Conservation (phyloP, 2,113 vertebrate genomes). For the Tylochromis polylepis region DNA sequence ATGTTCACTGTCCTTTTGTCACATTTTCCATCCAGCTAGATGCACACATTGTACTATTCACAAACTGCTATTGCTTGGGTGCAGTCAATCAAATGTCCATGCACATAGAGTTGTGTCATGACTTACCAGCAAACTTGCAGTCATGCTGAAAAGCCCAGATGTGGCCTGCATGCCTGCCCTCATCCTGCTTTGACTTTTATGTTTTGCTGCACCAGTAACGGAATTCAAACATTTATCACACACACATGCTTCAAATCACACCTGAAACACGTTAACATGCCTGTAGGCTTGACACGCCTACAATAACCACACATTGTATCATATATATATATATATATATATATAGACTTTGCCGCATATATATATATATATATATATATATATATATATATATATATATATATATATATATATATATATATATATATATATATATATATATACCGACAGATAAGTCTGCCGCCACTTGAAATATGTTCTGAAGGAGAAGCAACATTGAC, state of each 20-base stretch:
- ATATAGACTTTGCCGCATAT: too few species aligned
- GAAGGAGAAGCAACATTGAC: slow-evolving; percentile 20
- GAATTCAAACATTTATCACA: slow-evolving; percentile 38
- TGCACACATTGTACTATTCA: background rate
- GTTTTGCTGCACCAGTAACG: slow-evolving; percentile 21
- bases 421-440: background rate
- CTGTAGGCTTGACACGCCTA: slow-evolving; percentile 23
- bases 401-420: too few species aligned
- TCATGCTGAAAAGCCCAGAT: slow-evolving; percentile 25
- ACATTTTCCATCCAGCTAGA: background rate
- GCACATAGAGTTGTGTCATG: background rate
- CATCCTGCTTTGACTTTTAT: slow-evolving; percentile 16
- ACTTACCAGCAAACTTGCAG: slow-evolving; percentile 22
- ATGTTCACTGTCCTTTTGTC: background rate
- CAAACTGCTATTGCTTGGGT: slow-evolving; percentile 9
- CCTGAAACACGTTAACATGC: slow-evolving; percentile 5
- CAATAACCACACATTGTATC: slow-evolving; percentile 29
- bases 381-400: background rate
- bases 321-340: background rate
- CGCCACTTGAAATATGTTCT: slow-evolving; percentile 26
- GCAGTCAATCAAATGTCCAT: slow-evolving; percentile 5
- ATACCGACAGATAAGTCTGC: slow-evolving; percentile 10
- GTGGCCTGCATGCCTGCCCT: slow-evolving; percentile 4
- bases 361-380: too few species aligned
- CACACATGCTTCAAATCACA: slow-evolving; percentile 4